phyloP scores from a whole-genome alignment of 2,113 vertebrate genomes.

The Aythya baeri region DNA sequence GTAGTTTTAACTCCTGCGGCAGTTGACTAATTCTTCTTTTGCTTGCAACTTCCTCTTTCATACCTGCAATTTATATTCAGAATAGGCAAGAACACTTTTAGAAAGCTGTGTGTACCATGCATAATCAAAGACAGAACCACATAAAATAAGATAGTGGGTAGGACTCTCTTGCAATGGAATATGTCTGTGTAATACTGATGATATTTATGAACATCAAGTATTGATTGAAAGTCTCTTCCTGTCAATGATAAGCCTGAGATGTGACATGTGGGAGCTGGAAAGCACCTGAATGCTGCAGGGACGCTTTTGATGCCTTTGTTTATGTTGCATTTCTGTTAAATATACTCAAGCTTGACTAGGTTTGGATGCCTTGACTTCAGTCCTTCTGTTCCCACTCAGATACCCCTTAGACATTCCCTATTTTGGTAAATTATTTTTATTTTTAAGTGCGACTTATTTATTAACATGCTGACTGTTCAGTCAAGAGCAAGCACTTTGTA shows the following conservation, averaged over 20 bases:
- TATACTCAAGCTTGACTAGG: neutral
- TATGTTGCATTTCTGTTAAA: constrained; percentile 60
- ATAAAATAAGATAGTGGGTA: neutral
- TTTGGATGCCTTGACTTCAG: constrained; percentile 40
- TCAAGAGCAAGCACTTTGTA: constrained; percentile 78
- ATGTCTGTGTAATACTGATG: neutral
- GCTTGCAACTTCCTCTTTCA: neutral
- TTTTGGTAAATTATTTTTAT: constrained; percentile 69
- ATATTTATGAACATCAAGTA: neutral
- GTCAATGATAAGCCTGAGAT: constrained; percentile 24
- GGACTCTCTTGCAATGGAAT: neutral
- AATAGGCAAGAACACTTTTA: neutral
- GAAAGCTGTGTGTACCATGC: neutral
- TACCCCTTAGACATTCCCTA: neutral
- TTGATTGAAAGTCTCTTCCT: neutral
- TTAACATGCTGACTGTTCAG: constrained; percentile 78
- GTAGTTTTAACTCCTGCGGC: neutral
- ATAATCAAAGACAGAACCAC: neutral
- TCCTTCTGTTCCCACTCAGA: neutral
- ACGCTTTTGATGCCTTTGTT: constrained; percentile 59
- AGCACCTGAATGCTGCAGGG: constrained; percentile 20
- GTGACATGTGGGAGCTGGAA: constrained; percentile 29
- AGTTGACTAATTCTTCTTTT: neutral
- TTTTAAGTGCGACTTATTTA: constrained; percentile 56
- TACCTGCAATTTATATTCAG: neutral